A percentile compares a stretch with the other conserved stretches of the same genome.
phyloP scores from a whole-genome alignment of 2,888 invertebrate species.

The Apamea sordens region DNA sequence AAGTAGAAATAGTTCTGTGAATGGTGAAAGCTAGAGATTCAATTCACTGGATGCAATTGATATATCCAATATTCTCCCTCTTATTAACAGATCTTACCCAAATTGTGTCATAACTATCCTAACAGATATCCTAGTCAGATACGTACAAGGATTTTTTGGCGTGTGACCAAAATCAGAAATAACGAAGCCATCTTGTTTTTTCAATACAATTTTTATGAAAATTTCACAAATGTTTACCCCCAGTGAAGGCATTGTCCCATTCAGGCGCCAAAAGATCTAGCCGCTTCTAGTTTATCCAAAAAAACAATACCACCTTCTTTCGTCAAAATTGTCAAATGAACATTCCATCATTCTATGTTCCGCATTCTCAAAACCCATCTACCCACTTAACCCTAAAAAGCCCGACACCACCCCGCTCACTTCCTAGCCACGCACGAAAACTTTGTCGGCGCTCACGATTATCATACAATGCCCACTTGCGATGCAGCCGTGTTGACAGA shows the following conservation, averaged over 20 bases:
- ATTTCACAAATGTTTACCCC: not conserved
- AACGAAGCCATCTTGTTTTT: not conserved
- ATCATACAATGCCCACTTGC: slow-evolving; percentile 90
- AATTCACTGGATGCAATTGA: not conserved
- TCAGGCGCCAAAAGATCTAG: not conserved
- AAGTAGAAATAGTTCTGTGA: not conserved
- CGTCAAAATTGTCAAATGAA: not conserved
- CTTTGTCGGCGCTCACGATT: slow-evolving; percentile 87
- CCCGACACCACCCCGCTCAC: slow-evolving; percentile 68
- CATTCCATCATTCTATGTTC: not conserved
- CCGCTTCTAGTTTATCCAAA: not conserved
- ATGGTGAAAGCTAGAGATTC: not conserved
- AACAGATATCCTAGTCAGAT: no score
- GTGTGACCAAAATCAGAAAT: not conserved
- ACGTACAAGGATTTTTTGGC: not conserved
- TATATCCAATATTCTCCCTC: not conserved
- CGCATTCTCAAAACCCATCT: slow-evolving; percentile 26
- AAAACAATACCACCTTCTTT: not conserved
- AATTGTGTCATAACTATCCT: not conserved
- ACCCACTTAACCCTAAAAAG: slow-evolving; percentile 44
- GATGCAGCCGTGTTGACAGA: slow-evolving; percentile 88
- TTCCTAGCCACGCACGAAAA: slow-evolving; percentile 81
- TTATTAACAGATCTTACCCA: not conserved
- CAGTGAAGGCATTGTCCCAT: not conserved
- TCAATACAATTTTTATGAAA: not conserved